Evolutionary conservation across 1,140 invertebrate species (phyloP).

Genomic region (Parapsyche elsis): DNA sequence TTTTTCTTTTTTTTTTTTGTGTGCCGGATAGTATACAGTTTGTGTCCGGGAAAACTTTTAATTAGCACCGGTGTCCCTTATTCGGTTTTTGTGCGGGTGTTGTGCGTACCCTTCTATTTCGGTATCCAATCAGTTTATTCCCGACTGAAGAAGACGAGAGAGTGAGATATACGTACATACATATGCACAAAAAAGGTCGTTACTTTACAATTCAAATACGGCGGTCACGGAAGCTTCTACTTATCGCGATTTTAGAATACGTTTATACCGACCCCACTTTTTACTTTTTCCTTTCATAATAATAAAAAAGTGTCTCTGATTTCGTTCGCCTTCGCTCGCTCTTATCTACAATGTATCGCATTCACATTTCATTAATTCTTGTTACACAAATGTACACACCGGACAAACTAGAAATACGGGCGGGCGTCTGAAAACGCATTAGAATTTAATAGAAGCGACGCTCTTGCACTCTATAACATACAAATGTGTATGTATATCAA

Average conservation of each 20-base stretch:
- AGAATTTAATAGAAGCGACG: too few species aligned
- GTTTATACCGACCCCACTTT: constrained; percentile 13
- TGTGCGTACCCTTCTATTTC: neutral
- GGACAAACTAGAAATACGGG: too few species aligned
- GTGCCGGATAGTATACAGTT: neutral
- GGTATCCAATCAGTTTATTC: neutral
- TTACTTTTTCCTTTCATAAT: too few species aligned
- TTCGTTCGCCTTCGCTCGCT: too few species aligned
- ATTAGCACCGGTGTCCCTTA: constrained; percentile 23
- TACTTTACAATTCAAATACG: constrained; percentile 52
- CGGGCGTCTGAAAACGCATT: too few species aligned
- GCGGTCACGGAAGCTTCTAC: constrained; percentile 23
- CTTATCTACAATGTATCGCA: too few species aligned
- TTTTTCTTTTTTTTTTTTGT: neutral
- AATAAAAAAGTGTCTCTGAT: too few species aligned
- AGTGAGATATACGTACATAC: neutral
- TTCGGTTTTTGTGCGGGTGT: neutral
- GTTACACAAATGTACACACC: too few species aligned
- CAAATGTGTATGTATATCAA: too few species aligned
- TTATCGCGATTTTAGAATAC: constrained; percentile 48
- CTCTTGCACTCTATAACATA: too few species aligned
- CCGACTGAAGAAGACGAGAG: too few species aligned
- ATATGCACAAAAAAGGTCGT: constrained; percentile 48
- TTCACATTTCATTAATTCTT: too few species aligned
- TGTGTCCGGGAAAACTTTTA: constrained; percentile 15